Conservation (phyloP, 2,888 invertebrate species). For the Rambutsinella grinnellia region DNA sequence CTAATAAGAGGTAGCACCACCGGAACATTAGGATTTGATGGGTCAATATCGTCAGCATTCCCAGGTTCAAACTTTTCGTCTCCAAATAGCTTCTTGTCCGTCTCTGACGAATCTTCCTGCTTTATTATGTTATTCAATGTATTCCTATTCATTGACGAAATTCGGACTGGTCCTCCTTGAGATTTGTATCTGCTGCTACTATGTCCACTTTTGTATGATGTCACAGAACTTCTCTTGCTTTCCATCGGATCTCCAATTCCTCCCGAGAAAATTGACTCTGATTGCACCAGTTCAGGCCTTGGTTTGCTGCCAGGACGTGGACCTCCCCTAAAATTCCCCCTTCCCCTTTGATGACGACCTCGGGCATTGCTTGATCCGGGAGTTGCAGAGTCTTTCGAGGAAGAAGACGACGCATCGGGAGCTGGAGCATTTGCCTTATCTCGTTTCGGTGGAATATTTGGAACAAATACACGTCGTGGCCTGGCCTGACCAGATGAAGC, state of each 20-base stretch:
- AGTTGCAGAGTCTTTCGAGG: neutral
- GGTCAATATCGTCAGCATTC: conserved; percentile 27
- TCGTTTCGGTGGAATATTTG: conserved; percentile 60
- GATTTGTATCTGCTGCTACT: conserved; percentile 38
- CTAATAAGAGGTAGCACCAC: conserved; percentile 53
- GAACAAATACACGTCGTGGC: conserved; percentile 47
- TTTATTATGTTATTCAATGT: conserved; percentile 43
- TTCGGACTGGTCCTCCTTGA: conserved; percentile 40
- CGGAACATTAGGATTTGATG: conserved; percentile 41
- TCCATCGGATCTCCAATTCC: conserved; percentile 55
- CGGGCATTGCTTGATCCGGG: conserved; percentile 14
- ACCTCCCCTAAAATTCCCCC: conserved; percentile 28
- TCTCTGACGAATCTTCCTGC: conserved; percentile 44
- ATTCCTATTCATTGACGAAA: conserved; percentile 41
- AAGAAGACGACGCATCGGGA: neutral
- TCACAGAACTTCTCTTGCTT: conserved; percentile 26
- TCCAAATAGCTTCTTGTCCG: conserved; percentile 47
- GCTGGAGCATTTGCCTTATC: conserved; percentile 15
- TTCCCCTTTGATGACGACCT: conserved; percentile 27
- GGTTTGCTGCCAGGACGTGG: conserved; percentile 23
- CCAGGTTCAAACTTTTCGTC: conserved; percentile 23
- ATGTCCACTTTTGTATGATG: conserved; percentile 28
- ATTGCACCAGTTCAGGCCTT: conserved; percentile 51
- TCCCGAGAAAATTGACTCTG: conserved; percentile 60
- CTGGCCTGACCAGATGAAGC: conserved; percentile 14